Evolutionary conservation across 2,888 invertebrate genomes (phyloP).

Genomic region (Dromius quadrimaculatus): DNA sequence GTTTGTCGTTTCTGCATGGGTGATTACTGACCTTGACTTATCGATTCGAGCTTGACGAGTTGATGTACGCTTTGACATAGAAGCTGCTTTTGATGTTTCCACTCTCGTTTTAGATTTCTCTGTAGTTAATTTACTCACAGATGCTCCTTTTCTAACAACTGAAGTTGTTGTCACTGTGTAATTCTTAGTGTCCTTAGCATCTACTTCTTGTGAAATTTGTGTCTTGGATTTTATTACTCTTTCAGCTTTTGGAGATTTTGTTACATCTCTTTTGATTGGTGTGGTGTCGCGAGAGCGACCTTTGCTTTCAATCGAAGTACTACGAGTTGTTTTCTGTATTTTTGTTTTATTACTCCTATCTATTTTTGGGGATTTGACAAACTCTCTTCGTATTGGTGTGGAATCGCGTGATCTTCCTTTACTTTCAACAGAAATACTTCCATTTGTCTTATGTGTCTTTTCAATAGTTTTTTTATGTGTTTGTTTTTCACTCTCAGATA

Average conservation of each 20-base stretch:
- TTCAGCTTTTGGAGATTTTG: conserved; percentile 37
- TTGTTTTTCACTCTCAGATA: conserved; percentile 59
- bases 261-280: conserved; percentile 32
- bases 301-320: conserved; percentile 42
- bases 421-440: conserved; percentile 41
- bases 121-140: conserved; percentile 28
- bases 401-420: conserved; percentile 44
- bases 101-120: conserved; percentile 45
- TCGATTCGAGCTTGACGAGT: conserved; percentile 34
- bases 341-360: conserved; percentile 31
- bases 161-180: conserved; percentile 48
- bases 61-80: conserved; percentile 25
- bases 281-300: conserved; percentile 40
- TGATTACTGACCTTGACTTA: conserved; percentile 34
- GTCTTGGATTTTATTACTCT: conserved; percentile 34
- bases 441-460: conserved; percentile 26
- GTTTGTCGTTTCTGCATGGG: conserved; percentile 51
- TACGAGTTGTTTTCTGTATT: conserved; percentile 26
- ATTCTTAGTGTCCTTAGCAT: conserved; percentile 32
- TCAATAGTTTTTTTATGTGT: conserved; percentile 57
- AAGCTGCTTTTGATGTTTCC: conserved; percentile 51
- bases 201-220: conserved; percentile 27
- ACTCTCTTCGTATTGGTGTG: conserved; percentile 35
- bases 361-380: conserved; percentile 33
- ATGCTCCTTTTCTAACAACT: conserved; percentile 41